Base-by-base conservation (phyloP, 2,113 vertebrate genomes). In the Vulpes lagopus region DNA sequence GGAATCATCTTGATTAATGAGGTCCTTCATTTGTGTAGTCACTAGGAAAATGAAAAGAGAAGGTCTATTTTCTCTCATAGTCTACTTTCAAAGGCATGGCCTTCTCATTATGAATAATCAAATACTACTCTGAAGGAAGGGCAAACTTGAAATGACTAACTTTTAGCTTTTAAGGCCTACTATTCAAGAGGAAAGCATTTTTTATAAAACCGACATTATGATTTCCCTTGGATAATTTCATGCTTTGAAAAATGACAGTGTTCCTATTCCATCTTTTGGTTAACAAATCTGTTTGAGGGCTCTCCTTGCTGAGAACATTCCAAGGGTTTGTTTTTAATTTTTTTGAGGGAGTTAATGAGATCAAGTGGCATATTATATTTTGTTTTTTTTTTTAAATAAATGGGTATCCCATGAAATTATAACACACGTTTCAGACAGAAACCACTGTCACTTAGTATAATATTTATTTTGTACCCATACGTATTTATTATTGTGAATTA, bases 51-150 rank as follows among this genome's bases (percentile, higher is more conserved):
- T 92, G 20, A 32, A 92, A 86, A 91, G 83, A 96, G 94, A 94
- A n/a, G 90, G 71, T 94, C 89, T 98, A 78, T 98, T 98, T 98
- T 79, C 97, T 98, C 98, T 98, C 98, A 84, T 30, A 95, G 78
- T 98, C 96, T 98, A 95, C 91, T 98, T 99, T 99, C 98, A 99
- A 99, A 99, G 98, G 90, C 97, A 93, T 74, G 0, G 8, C 81
- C 69, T 95, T 97, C 98, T 99, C 98, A 97, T 99, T 99, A 99
- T 98, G 98, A 98, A 97, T 98, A 98, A 99, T 98, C 98, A 98
- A 96, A 98, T 65, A 95, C 91, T 87, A 97, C 88, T 98, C 98
- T 97, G 95, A 98, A 98, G 97, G 97, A 98, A 98, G 91, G 95
- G 53, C 81, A 98, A 96, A 98, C 92, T 97, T 95, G 79, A 98